Evolutionary conservation across 2,888 invertebrate genomes (phyloP), one percentile per base, ranked within the genome.

Genomic region (Acleris literana): DNA sequence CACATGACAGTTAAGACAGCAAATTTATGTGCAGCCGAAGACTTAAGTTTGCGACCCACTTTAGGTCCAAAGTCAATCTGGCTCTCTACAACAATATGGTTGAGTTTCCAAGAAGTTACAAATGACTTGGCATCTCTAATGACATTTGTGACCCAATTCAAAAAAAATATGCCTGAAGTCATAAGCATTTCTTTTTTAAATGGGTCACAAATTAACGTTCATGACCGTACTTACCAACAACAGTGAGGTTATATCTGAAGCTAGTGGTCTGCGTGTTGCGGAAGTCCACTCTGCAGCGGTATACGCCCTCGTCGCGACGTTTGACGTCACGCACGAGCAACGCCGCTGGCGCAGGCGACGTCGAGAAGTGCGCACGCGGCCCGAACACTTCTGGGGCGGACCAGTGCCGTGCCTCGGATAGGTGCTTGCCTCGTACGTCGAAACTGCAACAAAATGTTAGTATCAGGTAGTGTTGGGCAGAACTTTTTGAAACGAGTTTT

Each of bases 251-350:
- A 92, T 97, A 97, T 82, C 96, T 94, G 89, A 97, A 96, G 91
- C 96, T 97, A 84, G 97, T 95, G 69, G 97, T 97, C 90, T 97
- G 97, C 71, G 97, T 96, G 87, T 97, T 97, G 71, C 96, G 94
- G 93, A 97, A 98, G 93, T 98, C 97, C 74, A 97, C 96, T 71
- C 97, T 93, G 88, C 98, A 98, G 71, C 97, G 94, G 93, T 97
- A 98, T 75, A 97, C 95, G 79, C 97, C 97, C 86, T 97, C 97
- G 88, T 98, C 98, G 81, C 95, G 95, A 55, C 97, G 94, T 89
- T 96, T 96, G 80, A 97, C 96, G 93, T 97, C 96, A 69, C 94
- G 83, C 71, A 93, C 92, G 39, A 96, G 95, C 79, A 97, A 94
- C 71, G 96, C 95, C 69, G 97, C 97, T 72, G 97, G 97, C 74